Evolutionary conservation across 2,888 invertebrate genomes (phyloP).

Genomic region (Ophioninae sp.): DNA sequence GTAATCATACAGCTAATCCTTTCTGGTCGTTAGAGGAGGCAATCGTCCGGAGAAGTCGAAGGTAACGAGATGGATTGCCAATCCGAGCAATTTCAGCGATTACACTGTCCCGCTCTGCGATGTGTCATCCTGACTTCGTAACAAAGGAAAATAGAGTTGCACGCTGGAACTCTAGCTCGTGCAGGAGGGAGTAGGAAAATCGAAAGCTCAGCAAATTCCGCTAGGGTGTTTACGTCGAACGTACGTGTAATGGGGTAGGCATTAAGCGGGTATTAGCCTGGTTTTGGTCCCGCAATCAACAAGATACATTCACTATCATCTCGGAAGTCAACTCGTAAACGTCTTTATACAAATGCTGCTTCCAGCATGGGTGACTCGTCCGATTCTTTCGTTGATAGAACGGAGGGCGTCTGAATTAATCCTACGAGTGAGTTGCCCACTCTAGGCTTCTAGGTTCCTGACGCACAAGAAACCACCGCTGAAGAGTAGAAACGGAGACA

Average conservation of each 20-base stretch:
- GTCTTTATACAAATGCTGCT: neutral
- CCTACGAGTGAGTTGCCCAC: conserved; percentile 29
- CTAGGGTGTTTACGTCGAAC: neutral
- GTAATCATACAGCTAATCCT: neutral
- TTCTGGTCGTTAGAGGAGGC: neutral
- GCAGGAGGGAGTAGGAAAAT: conserved; percentile 1
- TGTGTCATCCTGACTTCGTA: neutral
- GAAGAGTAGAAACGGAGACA: neutral
- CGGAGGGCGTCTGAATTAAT: conserved; percentile 40
- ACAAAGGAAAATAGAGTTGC: conserved; percentile 12
- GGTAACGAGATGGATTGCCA: conserved; percentile 42
- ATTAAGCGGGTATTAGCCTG: conserved; percentile 25
- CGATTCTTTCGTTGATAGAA: conserved; percentile 41
- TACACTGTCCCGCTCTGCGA: conserved; percentile 16
- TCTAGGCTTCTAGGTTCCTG: conserved; percentile 34
- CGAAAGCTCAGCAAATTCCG: conserved; percentile 18
- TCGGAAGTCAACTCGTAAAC: conserved; percentile 28
- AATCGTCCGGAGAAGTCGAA: conserved; percentile 8
- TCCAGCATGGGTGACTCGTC: conserved; percentile 10
- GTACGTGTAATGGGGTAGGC: neutral
- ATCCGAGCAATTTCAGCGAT: conserved; percentile 48
- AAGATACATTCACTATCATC: conserved; percentile 19
- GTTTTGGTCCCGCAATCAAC: conserved; percentile 19
- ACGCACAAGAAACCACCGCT: conserved; percentile 33
- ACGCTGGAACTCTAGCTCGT: too few species aligned